These are phyloP conservation scores for Callochromis pleurospilus DNA, from an alignment of 2,113 vertebrate genomes.

Conservation along the genomic window DNA sequence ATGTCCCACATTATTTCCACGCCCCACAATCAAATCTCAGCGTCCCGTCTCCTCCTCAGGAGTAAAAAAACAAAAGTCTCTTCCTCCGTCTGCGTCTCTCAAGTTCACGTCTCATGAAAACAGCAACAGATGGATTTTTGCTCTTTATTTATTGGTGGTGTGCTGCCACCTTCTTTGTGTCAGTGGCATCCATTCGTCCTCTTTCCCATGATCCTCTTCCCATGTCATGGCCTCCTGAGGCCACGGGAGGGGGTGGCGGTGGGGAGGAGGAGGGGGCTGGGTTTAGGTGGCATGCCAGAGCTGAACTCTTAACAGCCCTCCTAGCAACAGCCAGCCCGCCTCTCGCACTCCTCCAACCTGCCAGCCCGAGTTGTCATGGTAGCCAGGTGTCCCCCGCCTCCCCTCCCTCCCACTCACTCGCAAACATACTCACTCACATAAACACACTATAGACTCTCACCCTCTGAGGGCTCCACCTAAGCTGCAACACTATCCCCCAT, in stretches of 20 bases:
- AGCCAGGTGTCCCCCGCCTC: slow-evolving; percentile 62
- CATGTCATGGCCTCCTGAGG: slow-evolving; percentile 16
- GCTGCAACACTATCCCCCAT: slow-evolving; percentile 68
- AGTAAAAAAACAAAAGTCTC: not conserved
- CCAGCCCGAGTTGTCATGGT: slow-evolving; percentile 59
- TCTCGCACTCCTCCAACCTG: slow-evolving; percentile 44
- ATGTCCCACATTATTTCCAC: not conserved
- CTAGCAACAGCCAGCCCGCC: slow-evolving; percentile 48
- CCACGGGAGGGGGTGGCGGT: not conserved
- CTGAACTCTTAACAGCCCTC: slow-evolving; percentile 49
- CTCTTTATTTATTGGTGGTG: not conserved
- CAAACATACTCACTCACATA: not conserved
- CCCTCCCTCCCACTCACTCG: not conserved
- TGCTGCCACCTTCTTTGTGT: slow-evolving; percentile 27
- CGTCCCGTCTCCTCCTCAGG: not conserved
- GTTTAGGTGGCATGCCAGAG: slow-evolving; percentile 57
- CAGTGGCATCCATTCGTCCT: slow-evolving; percentile 42
- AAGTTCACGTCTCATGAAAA: slow-evolving; percentile 27
- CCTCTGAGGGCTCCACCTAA: slow-evolving; percentile 60
- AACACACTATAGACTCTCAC: slow-evolving; percentile 3
- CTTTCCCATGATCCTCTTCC: slow-evolving; percentile 47
- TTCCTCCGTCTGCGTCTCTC: not conserved
- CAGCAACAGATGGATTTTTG: slow-evolving; percentile 29
- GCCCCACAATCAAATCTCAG: not conserved
- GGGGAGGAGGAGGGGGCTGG: not conserved